Conservation (phyloP, 2,113 vertebrate species). For the Saccopteryx bilineata region DNA sequence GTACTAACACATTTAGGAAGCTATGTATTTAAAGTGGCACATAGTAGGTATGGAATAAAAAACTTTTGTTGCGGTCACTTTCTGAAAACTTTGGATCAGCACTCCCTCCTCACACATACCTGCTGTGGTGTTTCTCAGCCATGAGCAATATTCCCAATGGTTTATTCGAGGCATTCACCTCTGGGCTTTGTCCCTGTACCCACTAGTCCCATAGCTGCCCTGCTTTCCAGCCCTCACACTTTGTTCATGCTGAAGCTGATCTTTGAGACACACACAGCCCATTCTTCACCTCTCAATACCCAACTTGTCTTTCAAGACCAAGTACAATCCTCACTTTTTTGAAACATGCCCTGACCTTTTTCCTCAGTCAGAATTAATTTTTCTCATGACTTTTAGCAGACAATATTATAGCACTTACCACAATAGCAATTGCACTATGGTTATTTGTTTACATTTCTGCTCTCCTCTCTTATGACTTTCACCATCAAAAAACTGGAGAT, state of each 20-base stretch:
- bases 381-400: not conserved
- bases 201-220: not conserved
- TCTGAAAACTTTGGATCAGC: not conserved
- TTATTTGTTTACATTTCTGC: not conserved
- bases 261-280: not conserved
- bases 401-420: not conserved
- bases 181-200: not conserved
- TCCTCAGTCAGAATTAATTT: slow-evolving; percentile 2
- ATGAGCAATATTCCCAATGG: not conserved
- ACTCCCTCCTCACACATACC: too few relatives aligned
- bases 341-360: not conserved
- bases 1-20: not conserved
- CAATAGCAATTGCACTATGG: not conserved
- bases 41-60: not conserved
- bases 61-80: not conserved
- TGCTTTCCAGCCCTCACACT: not conserved
- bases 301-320: not conserved
- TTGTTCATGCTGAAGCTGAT: not conserved
- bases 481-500: not conserved
- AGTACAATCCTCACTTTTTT: not conserved
- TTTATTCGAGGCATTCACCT: not conserved
- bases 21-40: not conserved
- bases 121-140: not conserved
- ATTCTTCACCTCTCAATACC: not conserved
- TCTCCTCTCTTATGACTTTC: not conserved